Percentiles rank a stretch among this genome's conserved stretches.
Conservation (phyloP, 1,140 invertebrate genomes). For the Orius insidiosus region DNA sequence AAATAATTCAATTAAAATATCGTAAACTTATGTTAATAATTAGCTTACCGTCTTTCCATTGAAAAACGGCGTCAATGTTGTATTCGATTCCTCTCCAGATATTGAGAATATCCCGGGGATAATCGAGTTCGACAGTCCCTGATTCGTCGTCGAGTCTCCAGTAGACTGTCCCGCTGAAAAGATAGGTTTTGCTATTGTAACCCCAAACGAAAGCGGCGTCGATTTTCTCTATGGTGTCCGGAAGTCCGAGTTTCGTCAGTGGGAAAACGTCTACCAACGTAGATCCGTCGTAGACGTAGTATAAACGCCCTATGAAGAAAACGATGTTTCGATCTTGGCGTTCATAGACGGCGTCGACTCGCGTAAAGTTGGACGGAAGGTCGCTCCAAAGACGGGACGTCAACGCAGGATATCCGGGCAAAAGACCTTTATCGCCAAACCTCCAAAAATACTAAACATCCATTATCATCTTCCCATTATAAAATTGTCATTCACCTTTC, state of each 20-base stretch:
- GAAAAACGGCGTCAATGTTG: constrained; percentile 69
- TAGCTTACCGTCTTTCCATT: constrained; percentile 60
- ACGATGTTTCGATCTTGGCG: constrained; percentile 68
- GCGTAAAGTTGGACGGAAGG: constrained; percentile 53
- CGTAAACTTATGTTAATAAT: too few species aligned
- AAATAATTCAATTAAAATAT: too few species aligned
- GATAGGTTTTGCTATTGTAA: constrained; percentile 70
- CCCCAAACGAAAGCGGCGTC: constrained; percentile 86
- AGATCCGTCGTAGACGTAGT: too few species aligned
- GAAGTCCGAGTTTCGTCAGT: constrained; percentile 58
- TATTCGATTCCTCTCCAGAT: constrained; percentile 73
- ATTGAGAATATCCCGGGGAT: constrained; percentile 62
- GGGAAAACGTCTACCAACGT: constrained; percentile 22
- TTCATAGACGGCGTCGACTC: constrained; percentile 87
- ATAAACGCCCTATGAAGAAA: constrained; percentile 62
- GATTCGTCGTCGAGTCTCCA: constrained; percentile 77
- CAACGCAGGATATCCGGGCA: constrained; percentile 57
- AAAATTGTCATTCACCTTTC: constrained; percentile 46
- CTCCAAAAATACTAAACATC: constrained; percentile 41
- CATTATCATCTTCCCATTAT: too few species aligned
- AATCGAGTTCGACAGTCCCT: constrained; percentile 60
- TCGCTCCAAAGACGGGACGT: constrained; percentile 53
- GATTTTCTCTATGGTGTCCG: constrained; percentile 53
- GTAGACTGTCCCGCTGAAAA: constrained; percentile 77
- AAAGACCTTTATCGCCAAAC: constrained; percentile 46